Evolutionary conservation across 2,888 invertebrate species (phyloP).

Genomic region (Chydorus sphaericus): DNA sequence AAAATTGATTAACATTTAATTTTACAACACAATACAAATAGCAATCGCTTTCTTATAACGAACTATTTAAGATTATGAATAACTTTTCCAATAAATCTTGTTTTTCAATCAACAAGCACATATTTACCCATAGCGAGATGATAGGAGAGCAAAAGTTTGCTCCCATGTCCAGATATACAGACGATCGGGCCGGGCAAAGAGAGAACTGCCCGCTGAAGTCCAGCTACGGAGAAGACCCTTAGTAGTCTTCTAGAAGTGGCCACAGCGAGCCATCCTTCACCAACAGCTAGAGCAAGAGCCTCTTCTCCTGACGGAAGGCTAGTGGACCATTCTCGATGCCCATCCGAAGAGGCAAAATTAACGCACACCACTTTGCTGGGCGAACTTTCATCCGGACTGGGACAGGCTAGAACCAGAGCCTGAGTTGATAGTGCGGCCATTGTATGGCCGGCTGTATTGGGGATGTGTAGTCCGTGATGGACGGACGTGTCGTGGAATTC

Average conservation of each 20-base stretch:
- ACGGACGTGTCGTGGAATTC: constrained; percentile 85
- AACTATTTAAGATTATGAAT: too few relatives aligned
- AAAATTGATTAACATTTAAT: too few relatives aligned
- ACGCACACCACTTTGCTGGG: constrained; percentile 60
- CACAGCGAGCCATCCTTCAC: constrained; percentile 57
- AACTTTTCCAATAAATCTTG: too few relatives aligned
- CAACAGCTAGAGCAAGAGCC: constrained; percentile 40
- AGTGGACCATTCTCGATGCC: constrained; percentile 72
- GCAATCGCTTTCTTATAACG: too few relatives aligned
- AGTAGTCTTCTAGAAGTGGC: constrained; percentile 59
- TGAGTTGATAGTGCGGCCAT: constrained; percentile 73
- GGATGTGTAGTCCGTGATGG: constrained; percentile 78
- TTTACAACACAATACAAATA: too few relatives aligned
- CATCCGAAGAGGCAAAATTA: constrained; percentile 46
- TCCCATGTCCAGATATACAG: constrained; percentile 44
- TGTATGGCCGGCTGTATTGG: constrained; percentile 68
- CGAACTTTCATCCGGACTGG: constrained; percentile 36
- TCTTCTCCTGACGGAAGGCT: constrained; percentile 65
- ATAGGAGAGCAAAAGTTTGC: constrained; percentile 43
- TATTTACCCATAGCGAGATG: constrained; percentile 8
- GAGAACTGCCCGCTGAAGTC: constrained; percentile 67
- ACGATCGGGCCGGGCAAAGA: constrained; percentile 58
- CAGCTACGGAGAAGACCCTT: constrained; percentile 69
- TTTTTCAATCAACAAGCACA: not conserved
- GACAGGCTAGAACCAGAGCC: constrained; percentile 60